Evolutionary conservation across 2,113 vertebrate species (phyloP).

Genomic region (Sinocyclocheilus grahami): DNA sequence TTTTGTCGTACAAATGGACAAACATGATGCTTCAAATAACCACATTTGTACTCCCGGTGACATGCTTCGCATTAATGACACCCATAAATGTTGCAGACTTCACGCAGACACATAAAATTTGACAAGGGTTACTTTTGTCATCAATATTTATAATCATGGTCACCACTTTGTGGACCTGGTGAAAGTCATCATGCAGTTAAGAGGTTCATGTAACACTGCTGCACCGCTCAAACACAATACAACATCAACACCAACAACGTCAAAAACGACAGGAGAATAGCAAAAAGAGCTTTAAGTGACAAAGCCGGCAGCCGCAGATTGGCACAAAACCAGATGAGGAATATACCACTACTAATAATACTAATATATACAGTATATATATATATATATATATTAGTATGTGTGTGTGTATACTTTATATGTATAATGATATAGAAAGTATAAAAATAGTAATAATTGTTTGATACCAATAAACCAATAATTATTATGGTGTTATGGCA

Average conservation of each 20-base stretch:
- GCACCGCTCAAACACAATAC: conserved; percentile 21
- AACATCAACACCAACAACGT: conserved; percentile 29
- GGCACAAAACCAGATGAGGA: too few species aligned
- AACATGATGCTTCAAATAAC: conserved; percentile 66
- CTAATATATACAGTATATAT: not conserved
- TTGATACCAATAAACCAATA: too few species aligned
- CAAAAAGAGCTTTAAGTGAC: conserved; percentile 52
- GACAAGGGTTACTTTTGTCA: conserved; percentile 9
- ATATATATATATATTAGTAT: not conserved
- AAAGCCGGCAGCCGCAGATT: conserved; percentile 63
- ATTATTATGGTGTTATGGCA: too few species aligned
- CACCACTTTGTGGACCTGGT: conserved; percentile 1
- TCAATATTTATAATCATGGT: not conserved
- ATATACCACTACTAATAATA: conserved; percentile 9
- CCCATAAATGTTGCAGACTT: conserved; percentile 32
- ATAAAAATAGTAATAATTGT: too few species aligned
- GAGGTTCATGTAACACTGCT: conserved; percentile 1
- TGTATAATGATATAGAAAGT: too few species aligned
- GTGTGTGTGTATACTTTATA: not conserved
- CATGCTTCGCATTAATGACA: conserved; percentile 62
- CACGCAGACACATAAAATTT: too few species aligned
- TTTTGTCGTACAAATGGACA: conserved; percentile 53
- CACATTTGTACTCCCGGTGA: conserved; percentile 74
- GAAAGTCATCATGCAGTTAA: conserved; percentile 33
- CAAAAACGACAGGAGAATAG: too few species aligned